Conservation (phyloP, 1,140 invertebrate species). For the Apis mellifera region Amel_HAv3.1 CM009938.2:5981001-5981500, state of each 20-base stretch:
- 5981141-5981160: constrained; percentile 71
- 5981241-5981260: background rate
- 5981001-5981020: no score
- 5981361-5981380: no score
- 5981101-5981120: constrained; percentile 74
- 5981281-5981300: no score
- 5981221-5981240: constrained; percentile 75
- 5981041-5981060: constrained; percentile 61
- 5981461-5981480: background rate
- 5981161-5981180: constrained; percentile 70
- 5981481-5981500: background rate
- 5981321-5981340: background rate
- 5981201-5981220: constrained; percentile 77
- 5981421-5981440: background rate
- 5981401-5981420: background rate
- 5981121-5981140: constrained; percentile 72
- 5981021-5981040: constrained; percentile 14
- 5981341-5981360: background rate
- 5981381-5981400: background rate
- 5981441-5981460: background rate
- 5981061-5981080: constrained; percentile 77
- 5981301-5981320: no score
- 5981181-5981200: constrained; percentile 77
- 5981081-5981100: constrained; percentile 66
- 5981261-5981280: background rate